These are phyloP conservation scores for Listronotus bonariensis DNA, from an alignment of 1,140 invertebrate genomes.

Conservation along the genomic window DNA sequence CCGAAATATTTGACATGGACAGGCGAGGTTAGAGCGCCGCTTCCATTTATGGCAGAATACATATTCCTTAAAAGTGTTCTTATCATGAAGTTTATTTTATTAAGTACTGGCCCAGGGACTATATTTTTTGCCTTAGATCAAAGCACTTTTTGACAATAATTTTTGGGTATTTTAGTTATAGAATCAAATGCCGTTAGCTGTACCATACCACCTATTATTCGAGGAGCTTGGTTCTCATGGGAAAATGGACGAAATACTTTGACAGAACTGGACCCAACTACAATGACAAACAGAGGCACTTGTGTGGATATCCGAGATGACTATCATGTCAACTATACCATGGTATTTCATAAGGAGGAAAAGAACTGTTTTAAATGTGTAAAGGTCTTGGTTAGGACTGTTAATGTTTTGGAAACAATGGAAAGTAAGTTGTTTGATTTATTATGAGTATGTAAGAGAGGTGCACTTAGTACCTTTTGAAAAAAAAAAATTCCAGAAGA, in stretches of 20 bases:
- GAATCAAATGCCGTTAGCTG: conserved; percentile 53
- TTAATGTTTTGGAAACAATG: conserved; percentile 89
- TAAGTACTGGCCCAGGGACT: no score
- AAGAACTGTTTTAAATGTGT: conserved; percentile 79
- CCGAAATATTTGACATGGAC: no score
- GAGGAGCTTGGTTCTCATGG: conserved; percentile 89
- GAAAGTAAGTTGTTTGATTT: conserved; percentile 70
- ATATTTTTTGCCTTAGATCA: no score
- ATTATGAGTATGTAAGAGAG: no score
- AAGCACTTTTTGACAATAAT: no score
- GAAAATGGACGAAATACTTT: conserved; percentile 83
- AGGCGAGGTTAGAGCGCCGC: no score
- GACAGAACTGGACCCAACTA: conserved; percentile 79
- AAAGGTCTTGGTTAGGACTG: conserved; percentile 80
- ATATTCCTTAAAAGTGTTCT: no score
- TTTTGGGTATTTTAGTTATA: conserved; percentile 15
- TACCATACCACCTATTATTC: conserved; percentile 74
- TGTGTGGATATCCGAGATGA: conserved; percentile 75
- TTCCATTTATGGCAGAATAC: no score
- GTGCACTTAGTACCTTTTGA: no score
- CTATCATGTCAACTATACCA: conserved; percentile 82
- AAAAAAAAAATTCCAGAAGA: no score
- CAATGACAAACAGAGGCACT: conserved; percentile 73
- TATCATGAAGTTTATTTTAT: no score
- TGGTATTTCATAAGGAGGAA: conserved; percentile 72